Evolutionary conservation across 2,113 vertebrate species (phyloP), one percentile per base, ranked within the genome.

Genomic region (Xiphorhynchus elegans): DNA sequence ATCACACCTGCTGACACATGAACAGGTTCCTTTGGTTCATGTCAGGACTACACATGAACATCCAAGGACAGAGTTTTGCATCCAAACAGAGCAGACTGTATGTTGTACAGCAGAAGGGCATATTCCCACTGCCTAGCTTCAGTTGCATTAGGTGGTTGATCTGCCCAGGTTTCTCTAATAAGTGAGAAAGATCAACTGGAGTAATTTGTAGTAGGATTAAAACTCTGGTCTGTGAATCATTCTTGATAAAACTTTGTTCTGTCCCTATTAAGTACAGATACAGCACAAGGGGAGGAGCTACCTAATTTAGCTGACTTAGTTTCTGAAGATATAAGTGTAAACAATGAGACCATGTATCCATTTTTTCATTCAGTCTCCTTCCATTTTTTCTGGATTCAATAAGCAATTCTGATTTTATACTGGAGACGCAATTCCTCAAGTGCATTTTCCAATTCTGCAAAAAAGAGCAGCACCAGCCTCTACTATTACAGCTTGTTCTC

Each of bases 81-180:
- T 55, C 87, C 49, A 64, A 1, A 6, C 53, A 46, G 13, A 13
- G 39, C 26, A 75, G 24, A 78, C 7, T 0, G 0, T 7, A 39
- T 7, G 23, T 16, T 2, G 2, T 37, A 49, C 2, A 7, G n/a
- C 59, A 76, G 29, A 85, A 69, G 17, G 26, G 13, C 17, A 35
- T 31, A 40, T 75, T 70, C 33, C 67, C 47, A 33, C 44, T n/a
- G 26, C 33, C 10, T 42, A 17, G 9, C 19, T 42, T 74, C 52
- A 47, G 29, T 63, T 20, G 25, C 14, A 7, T 68, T 59, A 86
- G 39, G 7, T 79, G 39, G 15, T 15, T 12, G 55, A 15, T 20
- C 8, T 75, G 18, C 2, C 0, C 23, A 50, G n/a, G 9, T 44
- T 90, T 59, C 53, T 58, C n/a, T 49, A 40, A n/a, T 25, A 76